These are phyloP conservation scores for Hydrotaea diabolus DNA, from an alignment of 2,888 invertebrate genomes.

Conservation along the genomic window DNA sequence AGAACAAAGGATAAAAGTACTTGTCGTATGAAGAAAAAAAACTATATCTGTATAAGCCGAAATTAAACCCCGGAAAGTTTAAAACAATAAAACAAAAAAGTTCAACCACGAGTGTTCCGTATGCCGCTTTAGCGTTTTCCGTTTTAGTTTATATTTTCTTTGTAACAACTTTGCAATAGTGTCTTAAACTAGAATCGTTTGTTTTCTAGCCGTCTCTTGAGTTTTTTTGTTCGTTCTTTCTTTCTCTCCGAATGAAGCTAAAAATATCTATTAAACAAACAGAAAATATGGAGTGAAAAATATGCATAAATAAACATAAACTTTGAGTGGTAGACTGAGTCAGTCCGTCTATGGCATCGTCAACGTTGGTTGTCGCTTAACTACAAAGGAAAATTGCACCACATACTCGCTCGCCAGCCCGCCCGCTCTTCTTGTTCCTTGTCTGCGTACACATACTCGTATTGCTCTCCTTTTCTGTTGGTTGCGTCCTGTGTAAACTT, in stretches of 20 bases:
- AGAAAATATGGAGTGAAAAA: conserved; percentile 33
- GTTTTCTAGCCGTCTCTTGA: conserved; percentile 37
- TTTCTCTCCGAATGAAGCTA: not conserved
- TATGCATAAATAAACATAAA: conserved; percentile 64
- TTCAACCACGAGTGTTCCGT: not conserved
- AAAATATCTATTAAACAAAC: not conserved
- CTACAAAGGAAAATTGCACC: not conserved
- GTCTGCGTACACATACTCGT: not conserved
- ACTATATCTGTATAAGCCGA: not conserved
- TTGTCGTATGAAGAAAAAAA: not conserved
- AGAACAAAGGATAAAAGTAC: not conserved
- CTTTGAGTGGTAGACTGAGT: conserved; percentile 2
- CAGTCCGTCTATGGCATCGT: too few species aligned
- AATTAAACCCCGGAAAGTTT: not conserved
- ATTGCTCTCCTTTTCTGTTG: conserved; percentile 22
- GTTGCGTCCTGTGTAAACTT: conserved; percentile 42
- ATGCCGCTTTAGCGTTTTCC: too few species aligned
- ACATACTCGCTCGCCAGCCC: too few species aligned
- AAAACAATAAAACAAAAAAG: not conserved
- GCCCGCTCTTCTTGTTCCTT: too few species aligned
- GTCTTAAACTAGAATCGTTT: conserved; percentile 35
- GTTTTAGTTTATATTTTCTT: conserved; percentile 1
- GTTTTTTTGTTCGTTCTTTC: not conserved
- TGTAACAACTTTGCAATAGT: conserved; percentile 53
- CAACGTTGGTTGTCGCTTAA: not conserved